phyloP scores from a whole-genome alignment of 2,113 vertebrate species.

The Prinia subflava region DNA sequence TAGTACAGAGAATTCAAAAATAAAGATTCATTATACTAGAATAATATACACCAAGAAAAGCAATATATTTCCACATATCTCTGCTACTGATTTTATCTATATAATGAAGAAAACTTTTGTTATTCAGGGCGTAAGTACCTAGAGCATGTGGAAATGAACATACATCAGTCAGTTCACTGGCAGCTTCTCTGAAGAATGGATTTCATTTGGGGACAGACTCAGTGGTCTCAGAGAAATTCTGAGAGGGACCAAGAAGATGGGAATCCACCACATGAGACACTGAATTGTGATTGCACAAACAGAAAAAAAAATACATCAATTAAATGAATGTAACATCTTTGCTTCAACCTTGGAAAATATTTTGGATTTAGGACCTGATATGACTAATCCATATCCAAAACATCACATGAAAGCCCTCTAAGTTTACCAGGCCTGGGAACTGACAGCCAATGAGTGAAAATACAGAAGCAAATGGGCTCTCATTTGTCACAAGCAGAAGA shows the following conservation, averaged over 20 bases:
- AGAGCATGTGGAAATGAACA: not conserved
- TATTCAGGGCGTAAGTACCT: not conserved
- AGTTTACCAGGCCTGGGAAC: not conserved
- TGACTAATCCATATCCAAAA: not conserved
- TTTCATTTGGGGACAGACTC: not conserved
- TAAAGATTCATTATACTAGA: not conserved
- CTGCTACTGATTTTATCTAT: constrained; percentile 24
- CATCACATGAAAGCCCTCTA: not conserved
- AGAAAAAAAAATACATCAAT: not conserved
- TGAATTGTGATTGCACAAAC: not conserved
- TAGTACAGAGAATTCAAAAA: not conserved
- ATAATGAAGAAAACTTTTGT: not conserved
- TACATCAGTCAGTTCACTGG: not conserved
- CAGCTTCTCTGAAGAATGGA: not conserved
- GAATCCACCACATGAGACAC: not conserved
- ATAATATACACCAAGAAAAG: not conserved
- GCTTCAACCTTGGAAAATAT: not conserved
- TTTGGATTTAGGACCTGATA: not conserved
- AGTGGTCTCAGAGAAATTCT: not conserved
- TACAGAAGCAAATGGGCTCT: not conserved
- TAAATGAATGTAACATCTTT: not conserved
- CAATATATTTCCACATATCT: not conserved
- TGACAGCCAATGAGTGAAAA: not conserved
- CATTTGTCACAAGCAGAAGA: not conserved
- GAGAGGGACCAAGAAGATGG: not conserved